These are phyloP conservation scores for Xiphorhynchus elegans DNA, from an alignment of 2,113 vertebrate genomes.

Conservation along the genomic window DNA sequence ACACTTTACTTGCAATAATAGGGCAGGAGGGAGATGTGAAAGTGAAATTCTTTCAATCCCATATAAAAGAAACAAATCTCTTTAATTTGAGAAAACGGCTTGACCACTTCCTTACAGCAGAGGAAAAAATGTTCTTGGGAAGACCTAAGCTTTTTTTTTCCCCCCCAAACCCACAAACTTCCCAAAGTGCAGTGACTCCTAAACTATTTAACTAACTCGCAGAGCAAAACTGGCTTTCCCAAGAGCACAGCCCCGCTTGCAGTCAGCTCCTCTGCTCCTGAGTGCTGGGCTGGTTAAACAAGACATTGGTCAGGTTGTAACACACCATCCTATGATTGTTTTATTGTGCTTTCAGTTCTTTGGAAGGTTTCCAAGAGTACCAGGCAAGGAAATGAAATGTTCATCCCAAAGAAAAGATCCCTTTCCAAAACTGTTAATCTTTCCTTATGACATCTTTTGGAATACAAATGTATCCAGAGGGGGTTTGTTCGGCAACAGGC, in stretches of 20 bases:
- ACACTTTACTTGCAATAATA: not conserved
- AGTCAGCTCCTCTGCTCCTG: not conserved
- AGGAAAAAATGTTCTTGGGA: not conserved
- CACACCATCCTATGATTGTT: not conserved
- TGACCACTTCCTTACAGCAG: not conserved
- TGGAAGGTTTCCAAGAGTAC: constrained; percentile 58
- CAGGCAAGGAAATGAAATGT: constrained; percentile 67
- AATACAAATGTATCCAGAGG: constrained; percentile 48
- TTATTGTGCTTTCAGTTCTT: not conserved
- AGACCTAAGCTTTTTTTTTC: not conserved
- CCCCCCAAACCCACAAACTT: not conserved
- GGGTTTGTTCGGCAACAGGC: constrained; percentile 29
- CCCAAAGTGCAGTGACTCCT: not conserved
- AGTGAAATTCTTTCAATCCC: not conserved
- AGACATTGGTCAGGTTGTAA: not conserved
- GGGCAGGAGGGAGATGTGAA: not conserved
- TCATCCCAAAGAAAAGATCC: constrained; percentile 56
- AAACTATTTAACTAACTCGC: not conserved
- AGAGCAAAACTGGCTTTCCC: not conserved
- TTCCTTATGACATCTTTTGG: constrained; percentile 60
- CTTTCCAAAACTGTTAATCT: constrained; percentile 64
- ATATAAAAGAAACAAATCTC: not conserved
- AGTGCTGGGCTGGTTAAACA: not conserved
- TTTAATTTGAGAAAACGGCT: not conserved
- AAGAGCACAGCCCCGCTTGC: not conserved